Evolutionary conservation across 1,140 invertebrate species (phyloP), one percentile per base, ranked within the genome.

Genomic region (Babylonia areolata): DNA sequence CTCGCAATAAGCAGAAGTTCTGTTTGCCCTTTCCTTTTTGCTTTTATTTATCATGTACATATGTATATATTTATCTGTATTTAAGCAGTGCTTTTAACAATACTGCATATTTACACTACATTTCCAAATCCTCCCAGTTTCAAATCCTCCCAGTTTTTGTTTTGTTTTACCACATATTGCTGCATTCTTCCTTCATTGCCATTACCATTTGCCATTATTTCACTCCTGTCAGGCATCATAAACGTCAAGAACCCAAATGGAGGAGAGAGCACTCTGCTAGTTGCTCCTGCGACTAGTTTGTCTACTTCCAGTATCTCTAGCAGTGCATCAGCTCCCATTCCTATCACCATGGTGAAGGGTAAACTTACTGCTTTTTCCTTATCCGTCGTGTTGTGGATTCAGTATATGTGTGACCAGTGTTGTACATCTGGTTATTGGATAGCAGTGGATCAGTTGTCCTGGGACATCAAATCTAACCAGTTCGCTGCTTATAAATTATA

Each of bases 311-410:
- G 64, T 82, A 23, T 40, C 35, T 40, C 15, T 77, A 77, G 75
- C 35, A 37, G 75, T 77, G 75, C 78, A 80, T 35, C 78, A n/a
- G 46, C 78, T n/a, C 69, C 83, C 85, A 58, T 78, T 85, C 77
- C 85, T 39, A 58, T 81, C 77, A 85, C 85, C 46, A 37, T 85
- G 85, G 85, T 85, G 85, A 85, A 85, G 85, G 85, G 85, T 85
- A 85, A 85, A 85, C 58, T 78, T 3, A 40, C 58, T 15, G 54
- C 54, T 40, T 83, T 37, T 69, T 40, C n/a, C 20, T 83, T 69
- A 28, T 58, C 3, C 1, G 5, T 83, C n/a, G 11, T 81, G 42
- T 35, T 51, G 42, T 81, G 12, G 17, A 28, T 69, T 81, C 17
- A 31, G 40, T 31, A n/a, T 58, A n/a, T n/a, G n/a, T n/a, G n/a